phyloP scores from a whole-genome alignment of 2,797 vertebrate species.

The Danio choprae region DNA sequence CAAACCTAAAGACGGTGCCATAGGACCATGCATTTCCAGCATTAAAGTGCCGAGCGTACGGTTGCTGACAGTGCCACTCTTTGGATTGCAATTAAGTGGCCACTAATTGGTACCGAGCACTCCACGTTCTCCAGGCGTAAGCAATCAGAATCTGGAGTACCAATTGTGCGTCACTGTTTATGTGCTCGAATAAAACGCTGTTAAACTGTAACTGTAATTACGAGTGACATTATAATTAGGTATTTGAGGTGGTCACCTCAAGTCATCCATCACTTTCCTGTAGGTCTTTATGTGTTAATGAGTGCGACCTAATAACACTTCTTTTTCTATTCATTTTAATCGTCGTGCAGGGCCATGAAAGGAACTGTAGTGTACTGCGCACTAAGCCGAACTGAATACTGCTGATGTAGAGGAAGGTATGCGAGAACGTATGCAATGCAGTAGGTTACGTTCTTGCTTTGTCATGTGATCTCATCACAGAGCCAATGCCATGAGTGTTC shows the following conservation, averaged over 20 bases:
- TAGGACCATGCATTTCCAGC: not conserved
- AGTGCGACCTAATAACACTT: not conserved
- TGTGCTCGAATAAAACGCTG: conserved; percentile 22
- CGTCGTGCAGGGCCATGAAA: not conserved
- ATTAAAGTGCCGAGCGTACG: conserved; percentile 1
- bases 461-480: not conserved
- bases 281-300: conserved; percentile 33
- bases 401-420: not conserved
- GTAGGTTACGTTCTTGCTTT: not conserved
- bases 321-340: not conserved
- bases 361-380: not conserved
- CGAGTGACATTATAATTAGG: conserved; percentile 37
- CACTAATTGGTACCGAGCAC: conserved; percentile 34
- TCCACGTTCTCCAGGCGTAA: conserved; percentile 32
- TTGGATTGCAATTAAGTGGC: conserved; percentile 33
- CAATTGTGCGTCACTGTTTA: conserved; percentile 20
- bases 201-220: conserved; percentile 29
- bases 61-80: conserved; percentile 22
- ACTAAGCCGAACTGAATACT: not conserved
- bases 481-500: not conserved
- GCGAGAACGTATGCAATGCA: not conserved
- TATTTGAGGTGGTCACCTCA: conserved; percentile 31
- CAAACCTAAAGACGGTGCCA: conserved; percentile 39
- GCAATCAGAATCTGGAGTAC: conserved; percentile 33
- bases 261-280: conserved; percentile 38